Evolutionary conservation across 2,888 invertebrate genomes (phyloP), one percentile per base, ranked within the genome.

Genomic region (Amorpha juglandis): DNA sequence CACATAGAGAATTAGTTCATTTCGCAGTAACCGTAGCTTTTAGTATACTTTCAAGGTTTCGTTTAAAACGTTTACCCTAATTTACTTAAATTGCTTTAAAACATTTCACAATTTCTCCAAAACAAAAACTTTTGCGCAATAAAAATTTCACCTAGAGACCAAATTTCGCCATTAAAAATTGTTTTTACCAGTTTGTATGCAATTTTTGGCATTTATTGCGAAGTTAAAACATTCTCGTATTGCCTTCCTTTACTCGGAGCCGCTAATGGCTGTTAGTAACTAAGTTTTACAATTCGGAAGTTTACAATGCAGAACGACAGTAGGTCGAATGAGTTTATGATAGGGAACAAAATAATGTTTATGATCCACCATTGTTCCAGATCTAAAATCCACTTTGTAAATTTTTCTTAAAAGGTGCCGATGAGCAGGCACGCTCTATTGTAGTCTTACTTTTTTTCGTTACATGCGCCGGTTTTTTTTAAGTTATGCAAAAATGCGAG

Each of bases 271-370:
- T 74, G 69, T 74, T 69, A 80, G 83, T 75, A 82, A 84, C 80
- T 81, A 68, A 63, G 69, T 82, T 82, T 82, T 86, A 88, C 86
- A 88, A 88, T 88, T 91, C 88, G 88, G 90, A 88, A 89, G 89
- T 91, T 87, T 84, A 90, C 89, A 89, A 90, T 87, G 70, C 79
- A 67, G 69, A 75, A 76, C 82, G 83, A 89, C 92, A 89, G 92
- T 92, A 92, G 92, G 89, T 87, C 82, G 78, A 88, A 91, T 92
- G 80, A 84, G 79, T 88, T 89, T 91, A 92, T 91, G 91, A 86
- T 83, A 76, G 70, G 77, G 80, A 78, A 88, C 64, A 86, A 91
- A 92, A 89, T 78, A 78, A 80, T 76, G 78, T 92, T 92, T 92
- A 92, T 82, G 80, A 84, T 74, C 66, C 38, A 45, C 65, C 71